phyloP scores from a whole-genome alignment of 2,797 vertebrate genomes.

The Melopsittacus undulatus region DNA sequence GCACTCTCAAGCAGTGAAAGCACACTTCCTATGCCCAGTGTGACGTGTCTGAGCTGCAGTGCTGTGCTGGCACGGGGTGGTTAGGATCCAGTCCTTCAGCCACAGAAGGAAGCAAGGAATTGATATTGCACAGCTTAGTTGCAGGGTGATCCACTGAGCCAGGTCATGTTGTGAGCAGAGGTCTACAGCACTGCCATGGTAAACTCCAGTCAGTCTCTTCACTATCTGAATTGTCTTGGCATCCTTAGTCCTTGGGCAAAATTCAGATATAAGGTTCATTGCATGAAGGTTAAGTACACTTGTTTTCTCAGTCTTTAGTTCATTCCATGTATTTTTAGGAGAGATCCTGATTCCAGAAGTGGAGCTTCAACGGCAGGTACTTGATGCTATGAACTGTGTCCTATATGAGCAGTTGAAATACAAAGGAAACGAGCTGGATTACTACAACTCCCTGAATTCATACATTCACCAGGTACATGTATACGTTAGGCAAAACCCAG shows the following conservation, averaged over 20 bases:
- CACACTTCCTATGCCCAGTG: background rate
- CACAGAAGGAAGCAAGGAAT: background rate
- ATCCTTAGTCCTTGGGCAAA: background rate
- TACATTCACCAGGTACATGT: constrained; percentile 95
- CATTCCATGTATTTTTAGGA: constrained; percentile 71
- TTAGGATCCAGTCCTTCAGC: background rate
- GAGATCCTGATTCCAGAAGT: constrained; percentile 83
- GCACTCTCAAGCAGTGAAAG: background rate
- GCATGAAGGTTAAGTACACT: background rate
- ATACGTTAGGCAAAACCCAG: background rate
- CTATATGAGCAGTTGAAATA: constrained; percentile 94
- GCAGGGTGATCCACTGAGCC: background rate
- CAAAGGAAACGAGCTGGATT: constrained; percentile 95
- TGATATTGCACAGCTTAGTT: too few relatives aligned
- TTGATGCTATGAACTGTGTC: constrained; percentile 90
- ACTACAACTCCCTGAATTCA: constrained; percentile 96
- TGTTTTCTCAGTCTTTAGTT: background rate
- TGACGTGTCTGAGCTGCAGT: background rate
- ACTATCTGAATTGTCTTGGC: background rate
- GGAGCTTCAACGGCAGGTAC: constrained; percentile 91
- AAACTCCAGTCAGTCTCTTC: background rate
- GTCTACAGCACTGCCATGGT: accelerated
- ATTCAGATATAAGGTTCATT: background rate
- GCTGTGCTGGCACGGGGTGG: background rate
- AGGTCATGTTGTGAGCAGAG: accelerated